Evolutionary conservation across 1,140 invertebrate species (phyloP).

Genomic region (Drosophila pectinifera): DNA sequence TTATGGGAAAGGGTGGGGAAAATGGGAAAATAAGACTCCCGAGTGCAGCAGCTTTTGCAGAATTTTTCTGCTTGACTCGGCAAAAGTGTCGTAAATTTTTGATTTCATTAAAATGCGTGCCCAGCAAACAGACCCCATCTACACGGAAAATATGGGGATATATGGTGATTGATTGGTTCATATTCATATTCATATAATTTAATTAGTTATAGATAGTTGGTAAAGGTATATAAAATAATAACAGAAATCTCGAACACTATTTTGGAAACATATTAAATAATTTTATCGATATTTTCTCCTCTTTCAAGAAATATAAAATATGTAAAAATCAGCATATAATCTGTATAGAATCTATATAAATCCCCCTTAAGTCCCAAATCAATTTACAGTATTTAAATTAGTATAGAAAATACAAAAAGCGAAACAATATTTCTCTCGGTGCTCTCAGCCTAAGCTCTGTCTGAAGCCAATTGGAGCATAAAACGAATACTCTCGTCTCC

Average conservation of each 20-base stretch:
- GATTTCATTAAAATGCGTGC: slow-evolving; percentile 77
- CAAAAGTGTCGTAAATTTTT: slow-evolving; percentile 78
- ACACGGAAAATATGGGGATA: not conserved
- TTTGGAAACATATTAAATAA: too few species aligned
- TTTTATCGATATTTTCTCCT: too few species aligned
- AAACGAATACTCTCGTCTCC: slow-evolving; percentile 53
- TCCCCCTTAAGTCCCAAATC: too few species aligned
- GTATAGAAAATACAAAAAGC: not conserved
- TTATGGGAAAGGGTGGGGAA: slow-evolving; percentile 17
- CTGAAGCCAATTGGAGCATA: slow-evolving; percentile 64
- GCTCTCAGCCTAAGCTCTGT: not conserved
- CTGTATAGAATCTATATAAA: too few species aligned
- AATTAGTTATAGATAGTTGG: too few species aligned
- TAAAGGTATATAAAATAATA: too few species aligned
- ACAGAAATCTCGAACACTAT: too few species aligned
- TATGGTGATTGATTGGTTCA: too few species aligned
- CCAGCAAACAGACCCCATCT: slow-evolving; percentile 24
- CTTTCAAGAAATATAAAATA: too few species aligned
- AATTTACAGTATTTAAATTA: not conserved
- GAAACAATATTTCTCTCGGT: not conserved
- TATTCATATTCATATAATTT: too few species aligned
- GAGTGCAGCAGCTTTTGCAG: slow-evolving; percentile 32
- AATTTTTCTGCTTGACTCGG: slow-evolving; percentile 74
- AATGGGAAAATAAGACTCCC: slow-evolving; percentile 10
- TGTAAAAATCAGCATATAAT: too few species aligned